These are phyloP conservation scores for Myocastor coypus DNA, from an alignment of 2,113 vertebrate species.

Conservation along the genomic window DNA sequence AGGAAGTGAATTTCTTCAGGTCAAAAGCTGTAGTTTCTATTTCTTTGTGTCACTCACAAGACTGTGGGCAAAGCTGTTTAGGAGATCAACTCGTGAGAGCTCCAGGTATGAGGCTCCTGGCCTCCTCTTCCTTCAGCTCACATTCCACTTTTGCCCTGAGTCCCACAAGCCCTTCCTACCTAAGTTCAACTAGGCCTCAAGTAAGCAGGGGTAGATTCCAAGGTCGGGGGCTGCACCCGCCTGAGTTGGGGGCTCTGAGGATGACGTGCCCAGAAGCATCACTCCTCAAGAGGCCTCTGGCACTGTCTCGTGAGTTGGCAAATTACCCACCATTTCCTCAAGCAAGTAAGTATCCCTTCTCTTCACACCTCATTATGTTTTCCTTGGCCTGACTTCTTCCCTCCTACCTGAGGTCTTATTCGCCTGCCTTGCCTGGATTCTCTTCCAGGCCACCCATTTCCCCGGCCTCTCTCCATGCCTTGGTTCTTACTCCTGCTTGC, in stretches of 20 bases:
- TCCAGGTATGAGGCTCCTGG: neutral
- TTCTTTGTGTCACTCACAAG: neutral
- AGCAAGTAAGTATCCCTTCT: neutral
- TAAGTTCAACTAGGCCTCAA: neutral
- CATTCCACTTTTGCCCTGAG: neutral
- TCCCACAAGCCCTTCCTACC: neutral
- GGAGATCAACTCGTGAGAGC: neutral
- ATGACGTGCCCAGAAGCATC: neutral
- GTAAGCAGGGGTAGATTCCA: neutral
- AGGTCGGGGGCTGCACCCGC: neutral
- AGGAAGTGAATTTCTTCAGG: neutral
- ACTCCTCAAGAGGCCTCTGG: neutral
- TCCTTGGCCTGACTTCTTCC: neutral
- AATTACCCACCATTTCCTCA: conserved; percentile 5
- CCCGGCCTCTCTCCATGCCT: neutral
- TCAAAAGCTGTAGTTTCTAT: neutral
- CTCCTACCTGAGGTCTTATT: neutral
- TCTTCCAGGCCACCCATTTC: neutral
- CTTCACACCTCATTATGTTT: neutral
- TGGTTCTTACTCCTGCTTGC: conserved; percentile 15
- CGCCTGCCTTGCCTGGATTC: neutral
- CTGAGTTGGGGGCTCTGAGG: neutral
- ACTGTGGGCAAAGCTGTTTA: neutral
- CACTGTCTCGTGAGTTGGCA: neutral
- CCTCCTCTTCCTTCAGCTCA: neutral